Conservation (phyloP, 2,888 invertebrate genomes). For the Lithophane semibrunnea region DNA sequence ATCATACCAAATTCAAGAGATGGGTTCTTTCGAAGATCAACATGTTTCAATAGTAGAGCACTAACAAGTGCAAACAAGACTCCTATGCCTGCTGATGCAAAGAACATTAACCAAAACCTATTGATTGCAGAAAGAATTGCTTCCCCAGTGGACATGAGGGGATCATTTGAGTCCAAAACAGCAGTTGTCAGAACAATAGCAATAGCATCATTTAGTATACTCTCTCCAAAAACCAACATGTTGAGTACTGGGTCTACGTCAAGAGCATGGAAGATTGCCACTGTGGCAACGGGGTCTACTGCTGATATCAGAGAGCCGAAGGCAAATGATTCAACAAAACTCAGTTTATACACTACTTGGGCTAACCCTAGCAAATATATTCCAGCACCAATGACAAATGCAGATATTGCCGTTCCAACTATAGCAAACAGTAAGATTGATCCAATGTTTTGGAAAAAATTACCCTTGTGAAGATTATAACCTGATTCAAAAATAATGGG, state of each 20-base stretch:
- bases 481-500: conserved; percentile 99
- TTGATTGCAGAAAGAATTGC: conserved; percentile 97
- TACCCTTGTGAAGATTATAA: conserved; percentile 99
- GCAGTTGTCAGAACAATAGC: conserved; percentile 99
- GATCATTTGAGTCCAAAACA: conserved; percentile 92
- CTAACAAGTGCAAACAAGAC: conserved; percentile 98
- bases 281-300: conserved; percentile 99
- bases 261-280: conserved; percentile 99
- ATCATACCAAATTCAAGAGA: conserved; percentile 99
- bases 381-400: conserved; percentile 98
- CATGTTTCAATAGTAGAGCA: conserved; percentile 97
- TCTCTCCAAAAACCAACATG: conserved; percentile 99
- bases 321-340: conserved; percentile 99
- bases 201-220: conserved; percentile 99
- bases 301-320: conserved; percentile 99
- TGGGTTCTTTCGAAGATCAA: conserved; percentile 98
- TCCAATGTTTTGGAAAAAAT: conserved; percentile 99
- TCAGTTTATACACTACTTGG: conserved; percentile 96
- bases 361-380: conserved; percentile 98
- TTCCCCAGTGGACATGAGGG: conserved; percentile 93
- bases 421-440: conserved; percentile 99
- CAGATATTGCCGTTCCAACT: conserved; percentile 98
- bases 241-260: conserved; percentile 99
- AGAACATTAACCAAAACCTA: conserved; percentile 98
- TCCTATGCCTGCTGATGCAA: conserved; percentile 99